These are phyloP conservation scores for Numenius arquata DNA, from an alignment of 2,113 vertebrate species.

Conservation along the genomic window DNA sequence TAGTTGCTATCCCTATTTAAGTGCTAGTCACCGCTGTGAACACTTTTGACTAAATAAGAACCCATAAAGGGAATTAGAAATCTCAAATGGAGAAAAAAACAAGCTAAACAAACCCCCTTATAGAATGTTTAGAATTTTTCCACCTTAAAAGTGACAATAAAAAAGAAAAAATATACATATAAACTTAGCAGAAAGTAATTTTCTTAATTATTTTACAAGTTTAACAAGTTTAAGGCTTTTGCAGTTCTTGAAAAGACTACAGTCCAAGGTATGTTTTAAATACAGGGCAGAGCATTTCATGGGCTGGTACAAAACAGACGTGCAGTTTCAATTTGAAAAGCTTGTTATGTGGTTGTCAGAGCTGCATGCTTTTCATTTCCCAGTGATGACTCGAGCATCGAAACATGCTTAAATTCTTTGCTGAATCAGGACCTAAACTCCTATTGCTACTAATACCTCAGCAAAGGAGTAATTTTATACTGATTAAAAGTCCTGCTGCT, in stretches of 20 bases:
- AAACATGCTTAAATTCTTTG: background rate
- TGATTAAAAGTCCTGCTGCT: background rate
- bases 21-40: background rate
- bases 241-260: background rate
- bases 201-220: background rate
- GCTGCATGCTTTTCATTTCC: background rate
- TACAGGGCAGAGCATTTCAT: background rate
- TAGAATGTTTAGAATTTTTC: background rate
- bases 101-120: background rate
- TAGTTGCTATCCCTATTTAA: background rate
- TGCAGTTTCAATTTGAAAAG: background rate
- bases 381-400: background rate
- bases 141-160: background rate
- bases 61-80: background rate
- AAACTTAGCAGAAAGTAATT: background rate
- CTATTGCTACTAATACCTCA: background rate
- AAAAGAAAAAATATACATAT: background rate
- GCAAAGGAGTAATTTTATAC: background rate
- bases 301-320: background rate
- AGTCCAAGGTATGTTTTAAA: background rate
- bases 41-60: background rate
- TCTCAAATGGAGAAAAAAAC: background rate
- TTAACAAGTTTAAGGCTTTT: background rate
- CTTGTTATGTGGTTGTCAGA: background rate
- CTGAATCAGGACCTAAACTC: background rate